phyloP scores from a whole-genome alignment of 37 sponge, comb jelly and placozoan genomes.

The Halisarca cf. caerulea region DNA sequence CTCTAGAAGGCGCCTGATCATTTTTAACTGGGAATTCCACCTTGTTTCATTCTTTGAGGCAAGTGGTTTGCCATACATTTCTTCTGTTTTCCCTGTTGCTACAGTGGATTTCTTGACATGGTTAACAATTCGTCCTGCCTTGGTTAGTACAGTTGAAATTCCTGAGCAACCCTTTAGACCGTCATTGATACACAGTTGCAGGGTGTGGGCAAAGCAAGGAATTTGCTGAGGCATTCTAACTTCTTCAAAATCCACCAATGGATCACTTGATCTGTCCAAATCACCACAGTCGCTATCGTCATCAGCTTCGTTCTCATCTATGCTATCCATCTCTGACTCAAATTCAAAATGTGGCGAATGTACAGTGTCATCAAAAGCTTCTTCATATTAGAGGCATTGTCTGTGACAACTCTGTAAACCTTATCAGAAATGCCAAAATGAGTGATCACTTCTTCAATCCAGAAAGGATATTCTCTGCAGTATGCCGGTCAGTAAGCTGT shows the following conservation, averaged over 20 bases:
- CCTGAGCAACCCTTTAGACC: conserved; percentile 6
- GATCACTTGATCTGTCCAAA: background rate
- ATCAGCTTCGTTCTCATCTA: background rate
- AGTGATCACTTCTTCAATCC: background rate
- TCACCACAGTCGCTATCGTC: background rate
- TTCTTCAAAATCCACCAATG: background rate
- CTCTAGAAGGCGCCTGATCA: conserved; percentile 19
- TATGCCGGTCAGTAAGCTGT: too few relatives aligned
- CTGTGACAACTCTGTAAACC: too few relatives aligned
- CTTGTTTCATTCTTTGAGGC: conserved; percentile 12
- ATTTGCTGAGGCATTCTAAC: background rate
- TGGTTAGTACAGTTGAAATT: background rate
- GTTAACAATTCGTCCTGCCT: conserved; percentile 6
- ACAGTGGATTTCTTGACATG: conserved; percentile 24
- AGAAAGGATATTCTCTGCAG: too few relatives aligned
- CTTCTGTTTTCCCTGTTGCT: conserved; percentile 10
- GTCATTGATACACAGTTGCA: too few relatives aligned
- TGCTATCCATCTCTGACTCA: background rate
- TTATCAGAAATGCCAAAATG: too few relatives aligned
- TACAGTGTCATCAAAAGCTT: background rate
- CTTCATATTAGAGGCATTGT: background rate
- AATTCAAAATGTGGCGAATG: background rate
- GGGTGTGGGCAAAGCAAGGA: too few relatives aligned
- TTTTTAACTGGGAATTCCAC: conserved; percentile 41
- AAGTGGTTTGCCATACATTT: background rate